phyloP scores from a whole-genome alignment of 2,888 invertebrate species.

The Parnassius orleans region DNA sequence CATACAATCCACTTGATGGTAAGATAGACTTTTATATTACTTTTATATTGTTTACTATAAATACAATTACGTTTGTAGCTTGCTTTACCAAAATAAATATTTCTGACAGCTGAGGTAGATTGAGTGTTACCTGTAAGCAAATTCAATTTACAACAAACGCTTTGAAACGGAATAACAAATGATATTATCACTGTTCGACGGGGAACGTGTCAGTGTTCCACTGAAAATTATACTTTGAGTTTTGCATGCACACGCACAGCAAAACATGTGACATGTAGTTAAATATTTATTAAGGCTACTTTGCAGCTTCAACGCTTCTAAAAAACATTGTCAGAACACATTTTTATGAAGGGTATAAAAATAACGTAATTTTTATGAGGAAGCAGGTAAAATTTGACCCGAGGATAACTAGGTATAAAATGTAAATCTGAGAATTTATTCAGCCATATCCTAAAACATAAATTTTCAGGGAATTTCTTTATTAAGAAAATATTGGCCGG shows the following conservation, averaged over 20 bases:
- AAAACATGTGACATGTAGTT: constrained; percentile 1
- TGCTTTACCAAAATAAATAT: constrained; percentile 6
- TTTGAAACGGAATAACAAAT: constrained; percentile 24
- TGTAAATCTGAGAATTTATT: constrained; percentile 11
- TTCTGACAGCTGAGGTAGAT: constrained; percentile 9
- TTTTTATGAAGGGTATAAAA: constrained; percentile 17
- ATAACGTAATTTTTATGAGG: constrained; percentile 12
- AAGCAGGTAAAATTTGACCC: constrained; percentile 1
- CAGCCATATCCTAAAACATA: constrained; percentile 3
- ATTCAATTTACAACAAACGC: constrained; percentile 20
- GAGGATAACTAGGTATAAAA: neutral
- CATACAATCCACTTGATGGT: too few relatives aligned
- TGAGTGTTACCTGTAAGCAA: constrained; percentile 11
- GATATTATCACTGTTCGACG: constrained; percentile 10
- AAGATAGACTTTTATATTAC: too few relatives aligned
- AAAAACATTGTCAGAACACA: neutral
- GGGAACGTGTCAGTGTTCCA: neutral
- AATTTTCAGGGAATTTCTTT: neutral
- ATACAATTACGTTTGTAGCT: neutral
- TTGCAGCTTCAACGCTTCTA: constrained; percentile 3
- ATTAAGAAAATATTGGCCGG: too few relatives aligned
- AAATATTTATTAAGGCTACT: neutral
- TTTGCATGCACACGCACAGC: neutral
- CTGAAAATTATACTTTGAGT: constrained; percentile 4
- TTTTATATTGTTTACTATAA: too few relatives aligned